Evolutionary conservation across 1,140 invertebrate species (phyloP).

Genomic region (Bombus superbus): DNA sequence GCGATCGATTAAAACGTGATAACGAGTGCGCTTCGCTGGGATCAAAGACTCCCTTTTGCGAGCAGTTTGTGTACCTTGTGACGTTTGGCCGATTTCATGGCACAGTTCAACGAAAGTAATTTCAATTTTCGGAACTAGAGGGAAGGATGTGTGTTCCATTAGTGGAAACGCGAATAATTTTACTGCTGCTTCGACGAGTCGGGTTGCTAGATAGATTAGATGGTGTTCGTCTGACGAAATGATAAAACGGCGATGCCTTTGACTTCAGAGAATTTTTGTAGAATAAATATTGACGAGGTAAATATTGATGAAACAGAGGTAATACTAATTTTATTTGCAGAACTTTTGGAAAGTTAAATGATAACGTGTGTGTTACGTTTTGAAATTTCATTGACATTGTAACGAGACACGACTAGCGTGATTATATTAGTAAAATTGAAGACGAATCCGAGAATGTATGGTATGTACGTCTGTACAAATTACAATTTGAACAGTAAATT

Average conservation of each 20-base stretch:
- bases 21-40: neutral
- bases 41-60: neutral
- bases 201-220: neutral
- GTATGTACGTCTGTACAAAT: too few species aligned
- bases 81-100: neutral
- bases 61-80: neutral
- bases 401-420: too few species aligned
- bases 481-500: too few species aligned
- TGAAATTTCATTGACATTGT: too few species aligned
- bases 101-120: neutral
- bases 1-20: slow-evolving; percentile 27
- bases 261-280: neutral
- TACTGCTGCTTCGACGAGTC: neutral
- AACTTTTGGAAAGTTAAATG: too few species aligned
- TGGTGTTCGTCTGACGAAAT: neutral
- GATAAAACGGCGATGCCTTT: neutral
- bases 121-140: neutral
- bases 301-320: too few species aligned
- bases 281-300: too few species aligned
- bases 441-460: too few species aligned
- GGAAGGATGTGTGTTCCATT: neutral
- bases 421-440: too few species aligned
- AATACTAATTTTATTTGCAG: too few species aligned
- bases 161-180: neutral
- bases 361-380: too few species aligned